Evolutionary conservation across 2,113 vertebrate species (phyloP).

Genomic region (Sakesphorus luctuosus): DNA sequence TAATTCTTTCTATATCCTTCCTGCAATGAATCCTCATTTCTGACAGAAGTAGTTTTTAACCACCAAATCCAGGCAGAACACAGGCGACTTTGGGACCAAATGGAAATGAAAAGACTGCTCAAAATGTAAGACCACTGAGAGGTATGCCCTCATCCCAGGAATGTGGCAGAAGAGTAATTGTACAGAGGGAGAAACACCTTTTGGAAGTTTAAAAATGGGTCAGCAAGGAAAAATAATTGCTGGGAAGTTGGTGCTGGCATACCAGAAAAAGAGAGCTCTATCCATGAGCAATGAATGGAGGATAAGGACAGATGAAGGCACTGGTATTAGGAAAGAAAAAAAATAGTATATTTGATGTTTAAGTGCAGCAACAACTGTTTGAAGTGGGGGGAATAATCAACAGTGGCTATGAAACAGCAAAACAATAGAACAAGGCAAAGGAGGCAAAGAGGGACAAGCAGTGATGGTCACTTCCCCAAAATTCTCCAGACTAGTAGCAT

Average conservation of each 20-base stretch:
- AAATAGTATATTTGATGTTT: neutral
- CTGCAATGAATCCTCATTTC: conserved; percentile 50
- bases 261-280: neutral
- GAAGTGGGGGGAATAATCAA: neutral
- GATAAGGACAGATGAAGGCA: neutral
- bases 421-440: neutral
- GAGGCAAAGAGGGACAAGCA: neutral
- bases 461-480: neutral
- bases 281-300: neutral
- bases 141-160: neutral
- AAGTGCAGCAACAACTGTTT: neutral
- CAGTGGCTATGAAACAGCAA: neutral
- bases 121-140: conserved; percentile 30
- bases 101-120: neutral
- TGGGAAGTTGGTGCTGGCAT: neutral
- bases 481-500: neutral
- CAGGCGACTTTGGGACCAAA: conserved; percentile 47
- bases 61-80: conserved; percentile 15
- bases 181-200: neutral
- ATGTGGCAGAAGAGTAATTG: neutral
- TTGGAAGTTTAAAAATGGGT: conserved; percentile 48
- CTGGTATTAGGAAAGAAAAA: neutral
- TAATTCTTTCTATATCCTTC: conserved; percentile 67
- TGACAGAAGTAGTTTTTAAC: conserved; percentile 31
- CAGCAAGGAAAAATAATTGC: conserved; percentile 28